Conservation (phyloP, 1,140 invertebrate genomes). For the Metaphire vulgaris region DNA sequence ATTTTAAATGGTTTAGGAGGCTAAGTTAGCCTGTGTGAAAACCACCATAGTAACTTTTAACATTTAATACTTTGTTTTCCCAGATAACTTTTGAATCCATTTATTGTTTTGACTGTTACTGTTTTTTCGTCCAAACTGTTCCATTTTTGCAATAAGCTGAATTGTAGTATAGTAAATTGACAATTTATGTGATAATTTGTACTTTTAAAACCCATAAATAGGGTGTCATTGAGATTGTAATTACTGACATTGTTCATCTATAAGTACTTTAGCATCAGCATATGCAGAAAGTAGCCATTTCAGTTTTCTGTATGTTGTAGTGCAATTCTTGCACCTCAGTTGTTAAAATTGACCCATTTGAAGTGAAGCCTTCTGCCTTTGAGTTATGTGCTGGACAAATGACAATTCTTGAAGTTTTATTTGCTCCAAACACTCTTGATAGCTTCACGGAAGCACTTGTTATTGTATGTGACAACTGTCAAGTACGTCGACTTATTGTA, state of each 20-base stretch:
- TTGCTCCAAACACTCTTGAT: constrained; percentile 39
- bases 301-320: background rate
- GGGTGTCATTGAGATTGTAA: background rate
- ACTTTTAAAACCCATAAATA: background rate
- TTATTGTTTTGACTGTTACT: too few species aligned
- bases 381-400: constrained; percentile 41
- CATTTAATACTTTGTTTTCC: too few species aligned
- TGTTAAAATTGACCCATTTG: constrained; percentile 36
- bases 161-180: background rate
- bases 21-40: too few species aligned
- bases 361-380: constrained; percentile 47
- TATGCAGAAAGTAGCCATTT: too few species aligned
- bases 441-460: constrained; percentile 40
- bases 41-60: too few species aligned
- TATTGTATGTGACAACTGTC: constrained; percentile 52
- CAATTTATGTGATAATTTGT: background rate
- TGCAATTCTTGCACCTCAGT: background rate
- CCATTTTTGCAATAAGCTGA: too few species aligned
- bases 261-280: too few species aligned
- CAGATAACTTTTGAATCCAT: too few species aligned
- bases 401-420: constrained; percentile 45
- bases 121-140: too few species aligned
- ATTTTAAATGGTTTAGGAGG: too few species aligned
- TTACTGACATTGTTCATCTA: too few species aligned
- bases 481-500: constrained; percentile 45